Conservation (phyloP, 2,888 invertebrate genomes). For the Drosophila rubida region DNA sequence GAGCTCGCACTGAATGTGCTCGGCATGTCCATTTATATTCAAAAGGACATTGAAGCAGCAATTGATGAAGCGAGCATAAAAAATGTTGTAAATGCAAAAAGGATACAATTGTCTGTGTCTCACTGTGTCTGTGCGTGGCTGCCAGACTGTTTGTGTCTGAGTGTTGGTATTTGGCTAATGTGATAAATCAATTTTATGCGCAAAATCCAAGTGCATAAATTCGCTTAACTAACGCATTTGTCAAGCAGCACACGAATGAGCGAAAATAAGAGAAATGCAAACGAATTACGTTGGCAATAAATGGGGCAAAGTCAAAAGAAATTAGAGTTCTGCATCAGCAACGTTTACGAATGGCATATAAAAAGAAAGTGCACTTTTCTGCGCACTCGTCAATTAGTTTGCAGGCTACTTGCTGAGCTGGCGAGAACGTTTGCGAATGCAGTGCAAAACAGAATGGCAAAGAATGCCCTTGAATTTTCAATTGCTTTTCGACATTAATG, state of each 20-base stretch:
- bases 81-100: slow-evolving; percentile 57
- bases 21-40: slow-evolving; percentile 60
- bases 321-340: slow-evolving; percentile 3
- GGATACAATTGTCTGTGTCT: slow-evolving; percentile 57
- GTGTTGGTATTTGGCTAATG: slow-evolving; percentile 50
- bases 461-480: too few relatives aligned
- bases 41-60: slow-evolving; percentile 57
- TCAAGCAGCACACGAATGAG: slow-evolving; percentile 29
- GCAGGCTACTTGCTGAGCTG: too few relatives aligned
- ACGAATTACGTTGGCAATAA: slow-evolving; percentile 47
- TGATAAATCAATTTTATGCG: slow-evolving; percentile 68
- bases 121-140: slow-evolving; percentile 15
- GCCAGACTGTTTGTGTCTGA: background rate
- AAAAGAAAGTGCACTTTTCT: background rate
- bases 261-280: slow-evolving; percentile 14
- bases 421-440: too few relatives aligned
- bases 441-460: too few relatives aligned
- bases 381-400: too few relatives aligned
- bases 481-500: too few relatives aligned
- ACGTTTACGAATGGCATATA: slow-evolving; percentile 12
- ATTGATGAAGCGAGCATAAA: slow-evolving; percentile 62
- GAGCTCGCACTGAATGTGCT: slow-evolving; percentile 12
- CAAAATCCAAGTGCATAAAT: slow-evolving; percentile 62
- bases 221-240: slow-evolving; percentile 66
- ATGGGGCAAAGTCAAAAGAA: slow-evolving; percentile 18